Base-by-base conservation (phyloP, 2,797 vertebrate species). In the Oophaga sylvatica region DNA sequence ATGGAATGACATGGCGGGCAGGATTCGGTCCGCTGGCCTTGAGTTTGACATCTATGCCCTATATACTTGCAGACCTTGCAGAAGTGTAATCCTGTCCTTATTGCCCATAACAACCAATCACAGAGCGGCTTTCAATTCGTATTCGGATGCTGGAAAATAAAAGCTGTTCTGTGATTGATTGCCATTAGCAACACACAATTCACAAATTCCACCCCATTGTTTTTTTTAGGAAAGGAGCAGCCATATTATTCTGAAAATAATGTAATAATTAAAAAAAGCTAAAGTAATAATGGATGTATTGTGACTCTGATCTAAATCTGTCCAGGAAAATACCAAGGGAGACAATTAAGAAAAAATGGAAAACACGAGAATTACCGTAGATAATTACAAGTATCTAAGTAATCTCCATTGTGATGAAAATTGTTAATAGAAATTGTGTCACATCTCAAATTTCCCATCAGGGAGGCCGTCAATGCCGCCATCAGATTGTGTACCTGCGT, bases 281-380 rank as follows among this genome's bases (percentile, higher is more conserved):
- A 53, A n/a, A 53, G 15, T 76, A 76, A 76, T 76, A 15, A 76
- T 48, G 0, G 45, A 75, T 75, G 53, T 22, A 5, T 56, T 26
- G 75, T 77, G 31, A 26, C 13, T 53, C 48, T 41, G 48, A n/a
- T n/a, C 5, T 75, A n/a, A n/a, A 0, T 13, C 2, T 15, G 11
- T 77, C 5, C 26, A 26, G n/a, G 22, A 77, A 76, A 56, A 77
- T 26, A 56, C n/a, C 75, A 77, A 76, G 75, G 75, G 75, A 77
- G 75, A 45, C 48, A 77, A 77, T 77, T 77, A 77, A 9, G 48
- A n/a, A 77, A 77, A 77, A 10, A 76, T 53, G 41, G 11, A 73
- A 41, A 73, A 73, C 19, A 48, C 13, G 5, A 22, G 2, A 48
- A n/a, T 53, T 53, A 26, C 26, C 26, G 26, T 26, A 15, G 22